A percentile compares a stretch with the other conserved stretches of the same genome.
Evolutionary conservation across 2,888 invertebrate species (phyloP).

Genomic region (Cylindroiulus punctatus): DNA sequence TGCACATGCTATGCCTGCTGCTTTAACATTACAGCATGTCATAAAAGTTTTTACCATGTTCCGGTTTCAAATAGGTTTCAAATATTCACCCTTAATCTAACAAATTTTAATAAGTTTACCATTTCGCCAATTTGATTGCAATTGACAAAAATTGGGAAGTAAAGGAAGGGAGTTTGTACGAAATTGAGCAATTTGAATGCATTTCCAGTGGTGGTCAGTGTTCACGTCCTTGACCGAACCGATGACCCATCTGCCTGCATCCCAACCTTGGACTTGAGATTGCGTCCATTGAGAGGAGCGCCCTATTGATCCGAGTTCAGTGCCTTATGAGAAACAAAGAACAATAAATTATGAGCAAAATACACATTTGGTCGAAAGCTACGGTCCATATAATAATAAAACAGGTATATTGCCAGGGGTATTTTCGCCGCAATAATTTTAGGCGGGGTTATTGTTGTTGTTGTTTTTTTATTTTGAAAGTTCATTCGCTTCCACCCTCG

Average conservation of each 20-base stretch:
- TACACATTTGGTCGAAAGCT: neutral
- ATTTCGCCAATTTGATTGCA: neutral
- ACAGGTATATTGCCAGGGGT: neutral
- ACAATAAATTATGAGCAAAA: conserved; percentile 14
- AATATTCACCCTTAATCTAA: too few relatives aligned
- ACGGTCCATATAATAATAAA: neutral
- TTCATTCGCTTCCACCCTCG: neutral
- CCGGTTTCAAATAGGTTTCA: neutral
- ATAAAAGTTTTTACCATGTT: too few relatives aligned
- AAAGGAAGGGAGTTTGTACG: neutral
- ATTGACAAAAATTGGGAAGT: neutral
- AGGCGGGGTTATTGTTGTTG: neutral
- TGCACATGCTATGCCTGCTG: too few relatives aligned
- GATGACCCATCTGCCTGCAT: neutral
- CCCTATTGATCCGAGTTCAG: conserved; percentile 25
- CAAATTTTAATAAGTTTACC: neutral
- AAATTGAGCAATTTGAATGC: neutral
- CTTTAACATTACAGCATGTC: too few relatives aligned
- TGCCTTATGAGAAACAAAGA: conserved; percentile 5
- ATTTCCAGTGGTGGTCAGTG: neutral
- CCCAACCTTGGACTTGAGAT: neutral
- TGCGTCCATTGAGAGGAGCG: neutral
- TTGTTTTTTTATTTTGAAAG: neutral
- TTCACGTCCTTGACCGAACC: neutral
- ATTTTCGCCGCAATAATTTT: neutral